Base-by-base conservation (phyloP, 2,888 invertebrate genomes). In the Rotaria socialis region DNA sequence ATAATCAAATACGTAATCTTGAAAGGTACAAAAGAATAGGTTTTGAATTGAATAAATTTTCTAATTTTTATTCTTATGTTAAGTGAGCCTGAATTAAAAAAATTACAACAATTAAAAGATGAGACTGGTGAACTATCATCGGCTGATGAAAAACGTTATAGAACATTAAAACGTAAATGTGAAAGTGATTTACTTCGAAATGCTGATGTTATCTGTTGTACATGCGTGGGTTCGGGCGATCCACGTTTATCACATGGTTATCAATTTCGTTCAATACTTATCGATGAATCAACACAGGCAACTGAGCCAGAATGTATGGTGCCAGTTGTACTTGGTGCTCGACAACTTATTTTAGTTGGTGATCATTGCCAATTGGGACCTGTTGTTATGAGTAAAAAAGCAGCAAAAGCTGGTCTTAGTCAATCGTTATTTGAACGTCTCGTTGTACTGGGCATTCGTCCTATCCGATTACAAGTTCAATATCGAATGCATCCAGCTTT, bases 401-500 rank as follows among this genome's bases (percentile, higher is more conserved):
- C 99, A 0, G 96, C 97, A 0, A 94, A 95, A 86, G 98, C 99
- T 0, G 99, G 99, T 1, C 93, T 99, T 47, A 96, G 96, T 0
- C 98, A 98, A 91, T 97, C 97, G 85, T 93, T 99, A 87, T 99
- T 99, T 91, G 99, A 99, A 91, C 93, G 99, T 10, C 93, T 99
- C 1, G 98, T 99, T 0, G 96, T 99, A 0, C 93, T 99, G 14
- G 98, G 98, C 16, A 98, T 97, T 89, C 93, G 97, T 52, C 99
- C 99, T 0, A 96, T 98, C 92, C 94, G 98, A 0, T 93, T 99
- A 75, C 97, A 98, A 91, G 92, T 93, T 58, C 99, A 99, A 90
- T 99, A 99, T 91, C 94, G 99, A 85, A 99, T 99, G 99, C 99
- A 99, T 90, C 99, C 99, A 0, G 96, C 96, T 89, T 93, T 99